A percentile compares a stretch with the other conserved stretches of the same genome.
phyloP scores from a whole-genome alignment of 2,888 invertebrate genomes.

The Pinctada fucata region DNA sequence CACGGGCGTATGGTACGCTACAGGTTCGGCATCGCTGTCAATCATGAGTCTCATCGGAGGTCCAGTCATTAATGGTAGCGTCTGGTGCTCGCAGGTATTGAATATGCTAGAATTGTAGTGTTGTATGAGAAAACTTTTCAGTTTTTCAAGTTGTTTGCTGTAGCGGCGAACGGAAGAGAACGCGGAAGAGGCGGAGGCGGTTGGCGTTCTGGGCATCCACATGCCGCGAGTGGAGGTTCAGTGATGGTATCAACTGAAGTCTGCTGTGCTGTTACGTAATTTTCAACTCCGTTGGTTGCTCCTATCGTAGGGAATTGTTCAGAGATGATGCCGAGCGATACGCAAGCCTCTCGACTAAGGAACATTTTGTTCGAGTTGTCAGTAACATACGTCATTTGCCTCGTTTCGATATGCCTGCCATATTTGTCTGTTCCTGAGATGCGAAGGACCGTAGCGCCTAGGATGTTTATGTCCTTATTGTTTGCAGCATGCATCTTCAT shows the following conservation, averaged over 20 bases:
- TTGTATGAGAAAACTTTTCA: slow-evolving; percentile 39
- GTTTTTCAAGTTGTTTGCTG: slow-evolving; percentile 35
- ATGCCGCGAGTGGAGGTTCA: slow-evolving; percentile 20
- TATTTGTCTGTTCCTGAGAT: slow-evolving; percentile 39
- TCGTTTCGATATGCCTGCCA: slow-evolving; percentile 41
- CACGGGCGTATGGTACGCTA: slow-evolving; percentile 57
- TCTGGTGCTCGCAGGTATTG: slow-evolving; percentile 45
- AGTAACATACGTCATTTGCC: slow-evolving; percentile 53
- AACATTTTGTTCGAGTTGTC: slow-evolving; percentile 51
- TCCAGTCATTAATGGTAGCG: slow-evolving; percentile 12
- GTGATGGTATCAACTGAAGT: not conserved
- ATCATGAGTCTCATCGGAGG: slow-evolving; percentile 49
- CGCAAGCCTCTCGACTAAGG: slow-evolving; percentile 56
- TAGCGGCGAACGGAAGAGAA: slow-evolving; percentile 38
- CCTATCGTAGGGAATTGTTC: slow-evolving; percentile 45
- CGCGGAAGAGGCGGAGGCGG: slow-evolving; percentile 23
- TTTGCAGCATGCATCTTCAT: slow-evolving; percentile 59
- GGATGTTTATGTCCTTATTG: slow-evolving; percentile 49
- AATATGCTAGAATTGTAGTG: slow-evolving; percentile 47
- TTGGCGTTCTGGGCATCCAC: slow-evolving; percentile 38
- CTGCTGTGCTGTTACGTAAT: not conserved
- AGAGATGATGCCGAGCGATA: slow-evolving; percentile 53
- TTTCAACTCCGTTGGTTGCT: not conserved
- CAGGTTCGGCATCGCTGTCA: slow-evolving; percentile 51
- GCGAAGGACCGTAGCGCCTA: slow-evolving; percentile 51